Conservation (phyloP, 1,140 invertebrate species). For the Nautilus pompilius region DNA sequence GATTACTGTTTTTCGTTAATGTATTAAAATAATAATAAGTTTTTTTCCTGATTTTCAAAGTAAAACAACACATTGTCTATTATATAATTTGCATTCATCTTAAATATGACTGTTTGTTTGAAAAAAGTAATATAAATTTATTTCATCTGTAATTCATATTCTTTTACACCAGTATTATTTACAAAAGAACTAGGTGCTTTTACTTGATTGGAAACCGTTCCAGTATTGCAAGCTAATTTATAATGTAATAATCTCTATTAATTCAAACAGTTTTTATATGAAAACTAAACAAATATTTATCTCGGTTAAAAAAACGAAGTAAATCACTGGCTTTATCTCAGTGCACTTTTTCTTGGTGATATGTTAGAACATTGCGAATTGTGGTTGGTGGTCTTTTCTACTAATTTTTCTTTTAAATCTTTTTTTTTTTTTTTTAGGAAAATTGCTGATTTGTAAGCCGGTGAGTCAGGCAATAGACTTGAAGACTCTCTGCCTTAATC, state of each 20-base stretch:
- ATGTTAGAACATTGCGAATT: neutral
- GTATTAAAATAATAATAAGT: too few relatives aligned
- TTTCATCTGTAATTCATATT: too few relatives aligned
- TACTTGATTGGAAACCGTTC: too few relatives aligned
- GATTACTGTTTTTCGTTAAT: too few relatives aligned
- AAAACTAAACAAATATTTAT: neutral
- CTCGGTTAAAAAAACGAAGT: neutral
- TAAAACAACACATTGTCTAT: too few relatives aligned
- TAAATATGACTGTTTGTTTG: too few relatives aligned
- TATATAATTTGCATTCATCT: too few relatives aligned
- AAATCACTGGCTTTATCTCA: neutral
- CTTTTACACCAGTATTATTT: too few relatives aligned
- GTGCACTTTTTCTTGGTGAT: neutral
- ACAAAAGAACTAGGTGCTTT: too few relatives aligned
- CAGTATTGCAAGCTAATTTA: too few relatives aligned
- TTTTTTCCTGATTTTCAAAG: too few relatives aligned
- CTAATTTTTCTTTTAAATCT: neutral
- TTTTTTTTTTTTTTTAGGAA: conserved; percentile 45
- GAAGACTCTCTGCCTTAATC: conserved; percentile 33
- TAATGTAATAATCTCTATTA: neutral
- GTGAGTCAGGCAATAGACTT: conserved; percentile 59
- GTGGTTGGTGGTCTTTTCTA: neutral
- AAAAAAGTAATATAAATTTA: too few relatives aligned
- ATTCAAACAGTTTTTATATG: neutral
- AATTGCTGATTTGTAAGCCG: conserved; percentile 61